A percentile compares a stretch with the other conserved stretches of the same genome.
phyloP scores from a whole-genome alignment of 2,113 vertebrate species.

The Corvus moneduloides region DNA sequence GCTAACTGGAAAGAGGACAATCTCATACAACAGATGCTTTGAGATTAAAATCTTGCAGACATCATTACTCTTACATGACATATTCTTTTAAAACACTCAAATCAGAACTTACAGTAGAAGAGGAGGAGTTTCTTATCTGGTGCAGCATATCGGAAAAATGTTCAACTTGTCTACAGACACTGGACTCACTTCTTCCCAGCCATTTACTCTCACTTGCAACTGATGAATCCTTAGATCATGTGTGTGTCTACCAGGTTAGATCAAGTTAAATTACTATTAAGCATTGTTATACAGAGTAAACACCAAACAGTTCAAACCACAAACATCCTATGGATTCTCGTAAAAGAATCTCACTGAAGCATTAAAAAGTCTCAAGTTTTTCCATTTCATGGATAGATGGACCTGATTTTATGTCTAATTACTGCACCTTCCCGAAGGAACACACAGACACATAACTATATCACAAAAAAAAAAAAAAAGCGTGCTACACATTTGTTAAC shows the following conservation, averaged over 20 bases:
- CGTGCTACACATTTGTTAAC: background rate
- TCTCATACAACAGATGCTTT: background rate
- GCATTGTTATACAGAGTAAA: background rate
- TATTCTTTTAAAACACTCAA: background rate
- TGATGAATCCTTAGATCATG: slow-evolving; percentile 96
- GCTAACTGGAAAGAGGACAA: background rate
- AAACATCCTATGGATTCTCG: background rate
- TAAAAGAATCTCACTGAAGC: background rate
- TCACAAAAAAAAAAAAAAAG: background rate
- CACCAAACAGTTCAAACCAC: background rate
- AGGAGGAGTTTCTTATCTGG: slow-evolving; percentile 92
- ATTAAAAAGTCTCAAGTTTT: background rate
- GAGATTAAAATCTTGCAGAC: background rate
- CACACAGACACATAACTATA: background rate
- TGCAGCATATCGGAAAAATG: slow-evolving; percentile 95
- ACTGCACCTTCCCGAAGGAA: background rate
- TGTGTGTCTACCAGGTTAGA: slow-evolving; percentile 81
- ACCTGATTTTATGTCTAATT: background rate
- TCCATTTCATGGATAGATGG: background rate
- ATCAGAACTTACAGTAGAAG: slow-evolving; percentile 84
- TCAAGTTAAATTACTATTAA: background rate
- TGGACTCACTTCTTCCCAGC: slow-evolving; percentile 96
- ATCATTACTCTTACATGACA: background rate
- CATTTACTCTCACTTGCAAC: slow-evolving; percentile 90
- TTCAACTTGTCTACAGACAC: slow-evolving; percentile 97